Evolutionary conservation across 1,140 invertebrate species (phyloP).

Genomic region (Polypedilum pembai): DNA sequence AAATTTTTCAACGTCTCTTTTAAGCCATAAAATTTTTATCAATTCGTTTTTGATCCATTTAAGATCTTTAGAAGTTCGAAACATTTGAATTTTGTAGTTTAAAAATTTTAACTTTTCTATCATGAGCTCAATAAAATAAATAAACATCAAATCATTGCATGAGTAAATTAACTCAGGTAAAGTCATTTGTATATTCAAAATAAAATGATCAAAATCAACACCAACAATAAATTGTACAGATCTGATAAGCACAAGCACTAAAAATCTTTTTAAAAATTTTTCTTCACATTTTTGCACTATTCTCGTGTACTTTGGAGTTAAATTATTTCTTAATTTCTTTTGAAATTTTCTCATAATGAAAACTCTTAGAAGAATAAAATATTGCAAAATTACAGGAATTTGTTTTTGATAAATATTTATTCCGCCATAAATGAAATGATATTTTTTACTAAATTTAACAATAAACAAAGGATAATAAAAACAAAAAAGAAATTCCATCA

Average conservation of each 20-base stretch:
- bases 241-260: not conserved
- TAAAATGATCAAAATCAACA: not conserved
- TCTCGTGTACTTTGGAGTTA: not conserved
- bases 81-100: not conserved
- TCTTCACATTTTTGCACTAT: not conserved
- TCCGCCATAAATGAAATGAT: not conserved
- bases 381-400: not conserved
- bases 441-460: too few species aligned
- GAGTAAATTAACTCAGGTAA: not conserved
- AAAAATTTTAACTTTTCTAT: not conserved
- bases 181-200: not conserved
- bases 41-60: not conserved
- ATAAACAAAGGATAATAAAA: too few species aligned
- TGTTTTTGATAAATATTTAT: not conserved
- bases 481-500: too few species aligned
- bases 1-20: not conserved
- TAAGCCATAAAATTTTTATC: not conserved
- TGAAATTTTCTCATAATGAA: not conserved
- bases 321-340: not conserved
- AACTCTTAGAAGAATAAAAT: not conserved
- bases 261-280: not conserved
- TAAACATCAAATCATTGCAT: not conserved
- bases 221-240: not conserved
- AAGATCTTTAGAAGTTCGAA: not conserved
- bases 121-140: not conserved